Base-by-base conservation (phyloP, 2,113 vertebrate species). In the Saguinus imperator region DNA sequence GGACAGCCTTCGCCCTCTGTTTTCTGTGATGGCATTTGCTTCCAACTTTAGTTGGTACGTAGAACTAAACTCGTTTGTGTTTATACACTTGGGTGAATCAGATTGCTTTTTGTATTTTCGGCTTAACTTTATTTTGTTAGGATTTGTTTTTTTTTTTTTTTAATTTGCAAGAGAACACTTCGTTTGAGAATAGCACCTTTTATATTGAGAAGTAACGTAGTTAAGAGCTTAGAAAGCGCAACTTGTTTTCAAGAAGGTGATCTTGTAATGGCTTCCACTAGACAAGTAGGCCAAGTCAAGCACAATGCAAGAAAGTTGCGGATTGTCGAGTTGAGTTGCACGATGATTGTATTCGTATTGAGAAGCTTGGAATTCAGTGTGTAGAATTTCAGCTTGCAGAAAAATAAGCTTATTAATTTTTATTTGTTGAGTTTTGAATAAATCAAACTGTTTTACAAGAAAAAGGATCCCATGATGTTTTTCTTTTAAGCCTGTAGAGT, bases 1-100 rank as follows among this genome's bases (percentile, higher is more conserved):
- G 89, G 66, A 45, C 84, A 20, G 86, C 70, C 8, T 75, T 92
- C 50, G 89, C 86, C 66, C 80, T 50, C 72, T 32, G 94, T 40
- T 66, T 79, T n/a, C 93, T 98, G 97, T 98, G 96, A 97, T 98
- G 98, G 98, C 94, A 97, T 98, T 91, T 70, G 91, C 40, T 35
- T 79, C 61, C 92, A 64, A 72, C 94, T 95, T 97, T 93, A 57
- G 80, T 86, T 88, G 95, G 86, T 83, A 68, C 93, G 16, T n/a
- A 2, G 35, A 23, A 43, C 82, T 88, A 45, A 48, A 45, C 87
- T 18, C 48, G 80, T n/a, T 75, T 61, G 75, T 61, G 70, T 64
- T 57, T 64, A 5, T 72, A 18, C 43, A 25, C 70, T 87, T 57
- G 68, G 48, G 40, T 43, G 87, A 58, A 79, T 52, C 23, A 9